Base-by-base conservation (phyloP, 2,888 invertebrate genomes). In the Thalpophila matura region DNA sequence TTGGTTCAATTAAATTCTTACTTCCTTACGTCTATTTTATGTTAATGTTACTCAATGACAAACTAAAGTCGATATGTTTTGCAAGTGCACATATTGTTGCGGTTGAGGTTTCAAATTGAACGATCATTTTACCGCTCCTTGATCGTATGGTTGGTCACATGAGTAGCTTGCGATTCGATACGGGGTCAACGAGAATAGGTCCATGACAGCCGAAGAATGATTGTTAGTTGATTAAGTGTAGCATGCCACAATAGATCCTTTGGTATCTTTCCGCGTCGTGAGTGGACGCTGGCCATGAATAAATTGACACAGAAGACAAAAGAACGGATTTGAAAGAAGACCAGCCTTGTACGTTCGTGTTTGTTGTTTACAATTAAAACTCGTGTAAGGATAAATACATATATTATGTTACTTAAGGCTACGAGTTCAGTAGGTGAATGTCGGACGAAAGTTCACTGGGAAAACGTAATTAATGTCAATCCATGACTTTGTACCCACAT, bases 181-280 rank as follows among this genome's bases (percentile, higher is more conserved):
- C 65, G 74, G 58, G 67, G 59, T 63, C 69, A 50, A 33, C 45
- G 43, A 60, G 57, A 53, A 69, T 50, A 56, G 63, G 49, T 65
- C 51, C 50, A 50, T 63, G 76, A 66, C 69, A 72, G 50, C 42
- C 40, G 31, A 50, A 54, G 43, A 73, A 65, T 62, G 31, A 67
- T 67, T 61, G 51, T 47, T 43, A 49, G 24, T 66, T 72, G 42
- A 59, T 58, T 59, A 59, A 60, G 43, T 64, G 33, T 12, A 38
- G 50, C n/a, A 50, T 35, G 33, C 18, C 35, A 72, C 71, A 72
- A 72, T 51, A 49, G 51, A 46, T 31, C 58, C 47, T 54, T 62
- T 61, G 50, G 50, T 62, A 73, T 53, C 61, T 74, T 79, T 85
- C 82, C 80, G 84, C 66, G 50, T 87, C 85, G 86, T 87, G 86